phyloP scores from a whole-genome alignment of 2,888 invertebrate genomes.

The Microdon myrmicae region DNA sequence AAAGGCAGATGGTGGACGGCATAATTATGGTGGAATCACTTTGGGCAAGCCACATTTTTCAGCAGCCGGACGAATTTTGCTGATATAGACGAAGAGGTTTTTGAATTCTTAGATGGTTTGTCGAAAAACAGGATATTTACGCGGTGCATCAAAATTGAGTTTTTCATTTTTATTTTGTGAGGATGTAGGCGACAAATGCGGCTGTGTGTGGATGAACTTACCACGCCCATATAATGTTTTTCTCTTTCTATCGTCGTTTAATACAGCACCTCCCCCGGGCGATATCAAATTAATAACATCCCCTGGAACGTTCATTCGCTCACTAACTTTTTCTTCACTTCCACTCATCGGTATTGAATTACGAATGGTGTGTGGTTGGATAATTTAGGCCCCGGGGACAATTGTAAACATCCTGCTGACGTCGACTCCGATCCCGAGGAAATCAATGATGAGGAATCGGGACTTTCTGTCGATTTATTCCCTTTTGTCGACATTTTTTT shows the following conservation, averaged over 20 bases:
- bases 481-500: slow-evolving; percentile 48
- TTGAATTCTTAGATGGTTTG: slow-evolving; percentile 95
- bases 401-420: slow-evolving; percentile 25
- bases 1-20: slow-evolving; percentile 80
- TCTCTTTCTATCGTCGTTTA: slow-evolving; percentile 30
- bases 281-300: slow-evolving; percentile 24
- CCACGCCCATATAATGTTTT: slow-evolving; percentile 22
- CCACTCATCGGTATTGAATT: slow-evolving; percentile 39
- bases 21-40: slow-evolving; percentile 90
- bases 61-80: slow-evolving; percentile 93
- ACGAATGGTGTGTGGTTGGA: slow-evolving; percentile 41
- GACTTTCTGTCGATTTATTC: slow-evolving; percentile 36
- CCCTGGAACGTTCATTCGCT: slow-evolving; percentile 22
- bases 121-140: slow-evolving; percentile 94
- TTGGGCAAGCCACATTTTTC: slow-evolving; percentile 98
- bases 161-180: slow-evolving; percentile 73
- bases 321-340: slow-evolving; percentile 38
- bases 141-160: slow-evolving; percentile 84
- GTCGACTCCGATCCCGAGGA: slow-evolving; percentile 11
- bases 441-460: slow-evolving; percentile 32
- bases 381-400: slow-evolving; percentile 20
- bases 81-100: slow-evolving; percentile 96
- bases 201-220: slow-evolving; percentile 58
- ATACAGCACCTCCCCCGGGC: slow-evolving; percentile 12
- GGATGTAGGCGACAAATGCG: slow-evolving; percentile 64